Conservation (phyloP, 1,140 invertebrate genomes). For the Rhopalosiphum padi region DNA sequence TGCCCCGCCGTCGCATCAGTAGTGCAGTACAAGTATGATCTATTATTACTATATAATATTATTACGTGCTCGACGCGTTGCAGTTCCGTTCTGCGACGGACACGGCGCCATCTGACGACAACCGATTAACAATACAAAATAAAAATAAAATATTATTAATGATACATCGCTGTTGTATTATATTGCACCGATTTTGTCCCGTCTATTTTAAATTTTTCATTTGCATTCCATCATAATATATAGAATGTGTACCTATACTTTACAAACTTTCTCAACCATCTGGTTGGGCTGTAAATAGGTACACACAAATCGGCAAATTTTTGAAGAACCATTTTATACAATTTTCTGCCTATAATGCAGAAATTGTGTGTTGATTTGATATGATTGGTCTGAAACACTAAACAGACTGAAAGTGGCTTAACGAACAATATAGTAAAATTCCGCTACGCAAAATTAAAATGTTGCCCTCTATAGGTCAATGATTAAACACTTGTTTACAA, state of each 20-base stretch:
- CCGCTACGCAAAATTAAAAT: background rate
- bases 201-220: background rate
- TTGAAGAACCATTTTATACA: background rate
- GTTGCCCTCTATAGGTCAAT: background rate
- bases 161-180: too few relatives aligned
- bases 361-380: background rate
- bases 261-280: background rate
- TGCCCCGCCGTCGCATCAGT: background rate
- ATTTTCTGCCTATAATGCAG: background rate
- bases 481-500: background rate
- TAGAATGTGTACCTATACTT: background rate
- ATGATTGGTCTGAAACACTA: background rate
- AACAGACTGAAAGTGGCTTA: too few relatives aligned
- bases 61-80: background rate
- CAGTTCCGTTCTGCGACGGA: background rate
- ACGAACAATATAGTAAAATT: background rate
- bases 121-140: background rate
- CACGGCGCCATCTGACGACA: slow-evolving; percentile 45
- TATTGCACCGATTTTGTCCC: background rate
- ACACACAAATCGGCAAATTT: background rate
- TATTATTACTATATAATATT: background rate
- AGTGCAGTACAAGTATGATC: background rate
- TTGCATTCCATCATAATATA: background rate
- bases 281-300: background rate
- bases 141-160: background rate